phyloP scores from a whole-genome alignment of 1,140 invertebrate species.

The Diorhabda elongata region DNA sequence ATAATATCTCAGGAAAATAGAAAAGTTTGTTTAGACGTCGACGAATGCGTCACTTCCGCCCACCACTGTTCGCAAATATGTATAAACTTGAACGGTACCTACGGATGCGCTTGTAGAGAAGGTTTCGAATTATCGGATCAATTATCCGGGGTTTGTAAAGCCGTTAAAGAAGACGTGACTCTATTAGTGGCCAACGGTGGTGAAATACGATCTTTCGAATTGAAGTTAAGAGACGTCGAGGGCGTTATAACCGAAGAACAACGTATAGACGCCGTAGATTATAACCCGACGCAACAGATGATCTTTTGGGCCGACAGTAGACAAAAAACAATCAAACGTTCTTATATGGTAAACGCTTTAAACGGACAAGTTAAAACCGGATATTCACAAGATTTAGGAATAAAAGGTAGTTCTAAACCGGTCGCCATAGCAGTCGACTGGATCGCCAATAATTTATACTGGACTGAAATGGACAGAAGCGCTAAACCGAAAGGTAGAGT shows the following conservation, averaged over 20 bases:
- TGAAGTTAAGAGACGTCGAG: slow-evolving; percentile 63
- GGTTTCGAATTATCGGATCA: slow-evolving; percentile 75
- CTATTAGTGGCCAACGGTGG: slow-evolving; percentile 75
- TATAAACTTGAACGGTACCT: slow-evolving; percentile 87
- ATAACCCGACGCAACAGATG: slow-evolving; percentile 74
- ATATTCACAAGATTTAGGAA: slow-evolving; percentile 82
- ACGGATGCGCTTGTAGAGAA: slow-evolving; percentile 78
- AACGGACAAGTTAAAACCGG: slow-evolving; percentile 74
- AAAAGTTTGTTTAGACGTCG: slow-evolving; percentile 80
- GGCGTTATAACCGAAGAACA: slow-evolving; percentile 79
- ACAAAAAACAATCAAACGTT: slow-evolving; percentile 85
- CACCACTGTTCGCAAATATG: slow-evolving; percentile 92
- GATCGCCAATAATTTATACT: slow-evolving; percentile 89
- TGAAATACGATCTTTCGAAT: slow-evolving; percentile 75
- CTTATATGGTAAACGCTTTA: slow-evolving; percentile 79
- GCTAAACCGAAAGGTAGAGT: slow-evolving; percentile 70
- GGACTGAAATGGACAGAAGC: slow-evolving; percentile 82
- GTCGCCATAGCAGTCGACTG: slow-evolving; percentile 86
- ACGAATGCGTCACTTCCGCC: slow-evolving; percentile 79
- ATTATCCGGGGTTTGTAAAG: slow-evolving; percentile 77
- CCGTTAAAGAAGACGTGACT: slow-evolving; percentile 59
- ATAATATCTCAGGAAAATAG: slow-evolving; percentile 70
- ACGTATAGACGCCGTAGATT: slow-evolving; percentile 83
- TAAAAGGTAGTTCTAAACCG: slow-evolving; percentile 75
- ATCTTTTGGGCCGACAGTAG: slow-evolving; percentile 92